phyloP scores from a whole-genome alignment of 2,888 invertebrate species.

The Tholera decimalis region DNA sequence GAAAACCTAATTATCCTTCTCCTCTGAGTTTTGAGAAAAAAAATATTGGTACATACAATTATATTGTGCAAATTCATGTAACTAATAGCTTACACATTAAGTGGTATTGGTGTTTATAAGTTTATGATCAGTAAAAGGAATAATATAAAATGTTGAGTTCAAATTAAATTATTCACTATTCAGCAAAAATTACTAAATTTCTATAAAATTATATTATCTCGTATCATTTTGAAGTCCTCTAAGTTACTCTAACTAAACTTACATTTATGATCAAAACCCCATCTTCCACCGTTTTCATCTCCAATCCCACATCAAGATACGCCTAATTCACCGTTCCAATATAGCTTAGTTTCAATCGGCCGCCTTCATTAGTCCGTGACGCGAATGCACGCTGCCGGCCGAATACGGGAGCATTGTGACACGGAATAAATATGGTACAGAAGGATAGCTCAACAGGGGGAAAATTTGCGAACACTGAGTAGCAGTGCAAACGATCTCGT shows the following conservation, averaged over 20 bases:
- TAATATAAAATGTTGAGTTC: no score
- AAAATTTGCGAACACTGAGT: no score
- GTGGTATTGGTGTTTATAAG: no score
- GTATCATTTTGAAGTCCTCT: not conserved
- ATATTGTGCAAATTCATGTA: no score
- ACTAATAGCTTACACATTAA: no score
- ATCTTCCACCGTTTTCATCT: conserved; percentile 1
- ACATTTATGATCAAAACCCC: conserved; percentile 26
- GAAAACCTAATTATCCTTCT: no score
- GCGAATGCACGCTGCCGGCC: conserved; percentile 45
- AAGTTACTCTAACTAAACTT: not conserved
- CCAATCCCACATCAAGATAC: conserved; percentile 47
- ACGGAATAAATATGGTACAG: conserved; percentile 18
- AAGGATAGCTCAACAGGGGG: not conserved
- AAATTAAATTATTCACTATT: no score
- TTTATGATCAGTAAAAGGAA: no score
- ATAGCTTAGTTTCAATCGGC: conserved; percentile 65
- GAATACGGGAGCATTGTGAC: conserved; percentile 39
- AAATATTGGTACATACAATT: no score
- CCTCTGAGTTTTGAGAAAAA: no score
- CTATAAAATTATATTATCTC: no score
- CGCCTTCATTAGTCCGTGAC: conserved; percentile 58
- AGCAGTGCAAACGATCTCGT: no score
- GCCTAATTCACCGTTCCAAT: conserved; percentile 56
- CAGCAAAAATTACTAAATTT: not conserved